Evolutionary conservation across 2,113 vertebrate genomes (phyloP).

Genomic region (Aptenodytes patagonicus): DNA sequence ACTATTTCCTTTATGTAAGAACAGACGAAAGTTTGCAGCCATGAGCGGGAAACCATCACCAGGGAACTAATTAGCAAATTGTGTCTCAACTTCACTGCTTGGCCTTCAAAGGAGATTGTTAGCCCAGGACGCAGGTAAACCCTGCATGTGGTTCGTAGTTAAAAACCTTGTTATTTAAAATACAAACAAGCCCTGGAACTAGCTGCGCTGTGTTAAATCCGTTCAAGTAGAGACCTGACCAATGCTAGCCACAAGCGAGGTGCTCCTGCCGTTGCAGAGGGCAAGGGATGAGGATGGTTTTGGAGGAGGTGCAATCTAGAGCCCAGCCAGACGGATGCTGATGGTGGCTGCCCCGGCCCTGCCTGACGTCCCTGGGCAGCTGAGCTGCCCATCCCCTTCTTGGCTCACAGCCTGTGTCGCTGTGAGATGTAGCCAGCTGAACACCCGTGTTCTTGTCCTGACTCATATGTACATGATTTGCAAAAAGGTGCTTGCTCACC

Average conservation of each 20-base stretch:
- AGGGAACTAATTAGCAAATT: neutral
- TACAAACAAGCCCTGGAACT: neutral
- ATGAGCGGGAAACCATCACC: neutral
- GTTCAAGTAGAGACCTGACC: neutral
- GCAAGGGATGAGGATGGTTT: neutral
- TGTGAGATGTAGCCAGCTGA: neutral
- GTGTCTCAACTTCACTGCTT: neutral
- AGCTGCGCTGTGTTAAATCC: neutral
- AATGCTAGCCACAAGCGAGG: fast-evolving
- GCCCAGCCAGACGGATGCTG: neutral
- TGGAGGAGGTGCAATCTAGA: neutral
- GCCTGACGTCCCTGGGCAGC: neutral
- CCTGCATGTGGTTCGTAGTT: neutral
- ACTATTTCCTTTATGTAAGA: neutral
- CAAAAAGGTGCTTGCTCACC: neutral
- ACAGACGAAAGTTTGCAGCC: neutral
- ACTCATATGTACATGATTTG: fast-evolving
- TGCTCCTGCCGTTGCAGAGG: neutral
- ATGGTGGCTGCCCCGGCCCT: neutral
- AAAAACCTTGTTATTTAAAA: neutral
- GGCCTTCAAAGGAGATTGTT: neutral
- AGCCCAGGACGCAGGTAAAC: neutral
- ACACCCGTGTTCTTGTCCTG: fast-evolving
- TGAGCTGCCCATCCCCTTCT: neutral
- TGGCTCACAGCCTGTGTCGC: fast-evolving